Conservation (phyloP, 2,113 vertebrate species). For the Gopherus flavomarginatus region DNA sequence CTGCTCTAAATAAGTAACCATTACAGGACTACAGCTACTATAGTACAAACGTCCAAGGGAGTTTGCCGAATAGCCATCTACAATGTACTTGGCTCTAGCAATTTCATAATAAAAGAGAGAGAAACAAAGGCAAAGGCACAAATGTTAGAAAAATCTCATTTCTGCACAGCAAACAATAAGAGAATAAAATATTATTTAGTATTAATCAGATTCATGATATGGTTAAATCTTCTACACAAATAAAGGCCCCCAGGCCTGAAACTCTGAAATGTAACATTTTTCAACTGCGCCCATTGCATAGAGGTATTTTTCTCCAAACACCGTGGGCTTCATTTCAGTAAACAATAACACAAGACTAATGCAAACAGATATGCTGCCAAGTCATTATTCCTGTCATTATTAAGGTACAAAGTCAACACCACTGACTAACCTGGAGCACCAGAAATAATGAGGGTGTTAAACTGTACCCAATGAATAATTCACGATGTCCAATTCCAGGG, state of each 20-base stretch:
- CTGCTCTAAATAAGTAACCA: background rate
- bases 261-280: slow-evolving; percentile 16
- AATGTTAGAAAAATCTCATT: background rate
- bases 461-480: slow-evolving; percentile 47
- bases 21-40: background rate
- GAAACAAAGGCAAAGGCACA: slow-evolving; percentile 5
- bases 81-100: background rate
- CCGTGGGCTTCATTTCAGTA: slow-evolving; percentile 23
- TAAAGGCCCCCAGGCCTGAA: background rate
- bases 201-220: slow-evolving; percentile 7
- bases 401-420: slow-evolving; percentile 38
- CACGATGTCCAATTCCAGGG: slow-evolving; percentile 22
- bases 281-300: slow-evolving; percentile 27
- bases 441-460: slow-evolving; percentile 56
- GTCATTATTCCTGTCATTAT: slow-evolving; percentile 47
- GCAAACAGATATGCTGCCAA: slow-evolving; percentile 33
- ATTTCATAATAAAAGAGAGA: background rate
- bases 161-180: slow-evolving; percentile 5
- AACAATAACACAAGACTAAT: slow-evolving; percentile 27
- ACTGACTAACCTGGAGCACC: slow-evolving; percentile 34
- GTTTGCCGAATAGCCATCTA: background rate
- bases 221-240: slow-evolving; percentile 17
- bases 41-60: background rate
- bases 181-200: background rate
- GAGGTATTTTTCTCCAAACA: background rate